These are phyloP conservation scores for Ashinkailepas kermadecensis DNA, from an alignment of 2,888 invertebrate genomes.

Conservation along the genomic window DNA sequence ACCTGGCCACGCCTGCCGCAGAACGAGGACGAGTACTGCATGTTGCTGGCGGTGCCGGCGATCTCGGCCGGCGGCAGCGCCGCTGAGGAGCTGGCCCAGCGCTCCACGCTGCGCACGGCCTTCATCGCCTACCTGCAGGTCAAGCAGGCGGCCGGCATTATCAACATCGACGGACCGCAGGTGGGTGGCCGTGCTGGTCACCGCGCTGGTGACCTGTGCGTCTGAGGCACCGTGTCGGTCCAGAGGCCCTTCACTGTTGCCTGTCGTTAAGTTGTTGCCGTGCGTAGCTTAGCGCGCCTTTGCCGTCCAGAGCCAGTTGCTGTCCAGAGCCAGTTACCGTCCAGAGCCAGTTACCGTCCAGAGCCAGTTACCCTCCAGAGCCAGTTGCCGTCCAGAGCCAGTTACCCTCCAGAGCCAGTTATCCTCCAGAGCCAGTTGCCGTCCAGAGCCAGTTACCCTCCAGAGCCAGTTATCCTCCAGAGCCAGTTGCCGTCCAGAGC, in stretches of 20 bases:
- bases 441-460: too few species aligned
- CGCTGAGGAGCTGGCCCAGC: constrained; percentile 87
- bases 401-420: too few species aligned
- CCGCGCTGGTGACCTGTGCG: too few species aligned
- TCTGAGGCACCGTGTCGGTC: too few species aligned
- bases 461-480: too few species aligned
- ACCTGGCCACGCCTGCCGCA: constrained; percentile 42
- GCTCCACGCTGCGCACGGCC: constrained; percentile 76
- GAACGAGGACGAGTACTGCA: constrained; percentile 93
- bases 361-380: too few species aligned
- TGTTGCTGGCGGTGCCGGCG: constrained; percentile 68
- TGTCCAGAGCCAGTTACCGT: not conserved
- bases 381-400: too few species aligned
- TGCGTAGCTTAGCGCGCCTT: too few species aligned
- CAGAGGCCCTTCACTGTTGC: too few species aligned
- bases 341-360: not conserved
- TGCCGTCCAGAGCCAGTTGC: not conserved
- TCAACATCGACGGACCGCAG: constrained; percentile 77
- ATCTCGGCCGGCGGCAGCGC: constrained; percentile 86
- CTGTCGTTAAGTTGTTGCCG: too few species aligned
- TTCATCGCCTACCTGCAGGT: constrained; percentile 94
- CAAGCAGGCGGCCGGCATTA: constrained; percentile 97
- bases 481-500: too few species aligned
- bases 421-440: too few species aligned
- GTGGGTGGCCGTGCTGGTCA: constrained; percentile 45